Base-by-base conservation (phyloP, 2,797 vertebrate genomes). In the Sebastes goodei region DNA sequence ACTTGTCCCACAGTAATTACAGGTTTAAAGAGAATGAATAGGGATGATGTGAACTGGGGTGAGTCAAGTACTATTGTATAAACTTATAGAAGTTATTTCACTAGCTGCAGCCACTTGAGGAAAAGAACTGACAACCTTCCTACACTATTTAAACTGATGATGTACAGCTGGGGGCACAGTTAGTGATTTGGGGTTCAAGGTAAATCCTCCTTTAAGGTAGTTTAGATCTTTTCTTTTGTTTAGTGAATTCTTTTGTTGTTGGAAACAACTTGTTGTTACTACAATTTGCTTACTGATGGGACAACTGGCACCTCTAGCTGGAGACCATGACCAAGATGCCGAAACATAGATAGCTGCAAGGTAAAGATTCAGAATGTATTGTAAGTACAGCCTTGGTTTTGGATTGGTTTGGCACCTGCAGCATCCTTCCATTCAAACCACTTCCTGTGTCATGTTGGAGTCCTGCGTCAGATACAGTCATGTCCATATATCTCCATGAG, bases 401-500 rank as follows among this genome's bases (percentile, higher is more conserved):
- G 27, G 14, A 27, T 15, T 32, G 11, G 7, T 27, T 67, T 61
- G 27, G 29, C 61, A 71, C 25, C 52, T 35, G 23, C 56, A 71
- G 3, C 32, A 49, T 42, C n/a, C 4, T 29, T 63, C 25, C 67
- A 57, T 12, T 12, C n/a, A 2, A 17, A 74, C 25, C 52, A 73
- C 67, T 68, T 67, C 7, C 17, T n/a, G 57, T 49, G 42, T 29
- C 20, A 42, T 53, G 52, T 46, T 69, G 10, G 27, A 33, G 2
- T 49, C 27, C 20, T 52, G 17, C 42, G 15, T 17, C 42, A 46
- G 3, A 49, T 49, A 20, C 46, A 20, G 46, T 49, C 72, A 56
- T 35, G 70, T 84, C 70, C 59, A 23, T 52, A 53, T 49, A 59
- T 62, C 67, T 83, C 65, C 42, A 21, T 78, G 82, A 82, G 72